Percentiles rank a stretch among this genome's conserved stretches.
Evolutionary conservation across 2,888 invertebrate species (phyloP).

Genomic region (Tachina lurida): DNA sequence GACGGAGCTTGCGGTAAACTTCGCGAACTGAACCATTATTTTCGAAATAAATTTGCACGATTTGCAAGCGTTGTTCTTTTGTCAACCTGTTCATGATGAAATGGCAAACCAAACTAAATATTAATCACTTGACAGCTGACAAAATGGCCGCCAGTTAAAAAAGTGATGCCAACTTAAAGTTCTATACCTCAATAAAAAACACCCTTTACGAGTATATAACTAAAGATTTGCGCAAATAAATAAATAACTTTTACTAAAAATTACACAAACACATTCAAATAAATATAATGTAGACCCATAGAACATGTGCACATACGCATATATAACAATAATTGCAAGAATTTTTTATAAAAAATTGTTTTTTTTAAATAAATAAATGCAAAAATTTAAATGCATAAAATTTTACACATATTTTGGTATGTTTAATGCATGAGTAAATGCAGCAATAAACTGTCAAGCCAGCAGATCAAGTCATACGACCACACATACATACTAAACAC

Average conservation of each 20-base stretch:
- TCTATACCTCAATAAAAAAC: too few species aligned
- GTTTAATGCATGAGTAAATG: constrained; percentile 46
- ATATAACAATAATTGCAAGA: constrained; percentile 43
- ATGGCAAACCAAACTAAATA: too few species aligned
- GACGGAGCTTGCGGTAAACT: too few species aligned
- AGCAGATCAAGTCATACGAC: not conserved
- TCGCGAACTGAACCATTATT: too few species aligned
- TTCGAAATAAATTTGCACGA: too few species aligned
- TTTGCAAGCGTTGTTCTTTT: too few species aligned
- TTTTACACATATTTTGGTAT: constrained; percentile 13
- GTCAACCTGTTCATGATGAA: too few species aligned
- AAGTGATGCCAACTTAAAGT: too few species aligned
- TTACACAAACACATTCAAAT: not conserved
- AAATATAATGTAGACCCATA: not conserved
- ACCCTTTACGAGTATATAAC: too few species aligned
- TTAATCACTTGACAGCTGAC: too few species aligned
- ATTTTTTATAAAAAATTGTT: not conserved
- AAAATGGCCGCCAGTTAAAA: too few species aligned
- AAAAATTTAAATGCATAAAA: constrained; percentile 60
- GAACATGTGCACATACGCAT: not conserved
- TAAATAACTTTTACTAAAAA: not conserved
- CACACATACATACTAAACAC: not conserved
- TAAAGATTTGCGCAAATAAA: constrained; percentile 21
- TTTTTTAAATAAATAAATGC: constrained; percentile 36
- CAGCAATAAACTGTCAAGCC: constrained; percentile 29